Conservation (phyloP, 2,797 vertebrate species). For the Rachycentron canadum region DNA sequence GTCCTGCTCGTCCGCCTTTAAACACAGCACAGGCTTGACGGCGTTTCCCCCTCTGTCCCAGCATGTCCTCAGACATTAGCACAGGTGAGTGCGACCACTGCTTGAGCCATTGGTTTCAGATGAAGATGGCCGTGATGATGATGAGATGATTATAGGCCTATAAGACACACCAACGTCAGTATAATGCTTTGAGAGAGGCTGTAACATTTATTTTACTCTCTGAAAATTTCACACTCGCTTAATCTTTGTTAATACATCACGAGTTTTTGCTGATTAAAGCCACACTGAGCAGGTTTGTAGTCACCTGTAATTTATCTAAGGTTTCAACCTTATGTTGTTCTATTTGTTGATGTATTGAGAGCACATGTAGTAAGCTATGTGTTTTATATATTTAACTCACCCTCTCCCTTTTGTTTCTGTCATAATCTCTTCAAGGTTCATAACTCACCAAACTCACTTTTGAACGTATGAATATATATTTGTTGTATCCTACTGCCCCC, state of each 20-base stretch:
- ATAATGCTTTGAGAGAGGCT: not conserved
- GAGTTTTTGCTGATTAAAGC: not conserved
- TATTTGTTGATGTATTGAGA: not conserved
- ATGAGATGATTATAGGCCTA: not conserved
- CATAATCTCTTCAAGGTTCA: not conserved
- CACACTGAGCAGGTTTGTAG: not conserved
- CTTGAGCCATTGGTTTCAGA: slow-evolving; percentile 30
- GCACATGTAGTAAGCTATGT: not conserved
- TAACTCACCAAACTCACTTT: not conserved
- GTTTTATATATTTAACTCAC: no score
- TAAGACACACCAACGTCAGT: slow-evolving; percentile 1
- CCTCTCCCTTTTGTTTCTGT: not conserved
- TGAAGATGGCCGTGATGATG: slow-evolving; percentile 3
- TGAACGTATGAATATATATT: not conserved
- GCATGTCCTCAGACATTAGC: slow-evolving; percentile 74
- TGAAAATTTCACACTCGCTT: not conserved
- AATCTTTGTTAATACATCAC: not conserved
- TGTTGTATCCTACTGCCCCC: not conserved
- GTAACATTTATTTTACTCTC: not conserved
- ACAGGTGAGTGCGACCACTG: slow-evolving; percentile 73
- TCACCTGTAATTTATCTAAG: not conserved
- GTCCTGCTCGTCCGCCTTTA: slow-evolving; percentile 18
- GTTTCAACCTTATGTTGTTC: not conserved
- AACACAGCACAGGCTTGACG: slow-evolving; percentile 28
- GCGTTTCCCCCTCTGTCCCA: slow-evolving; percentile 35